These are phyloP conservation scores for Aleiodes leptofemur DNA, from an alignment of 2,888 invertebrate genomes.

Conservation along the genomic window DNA sequence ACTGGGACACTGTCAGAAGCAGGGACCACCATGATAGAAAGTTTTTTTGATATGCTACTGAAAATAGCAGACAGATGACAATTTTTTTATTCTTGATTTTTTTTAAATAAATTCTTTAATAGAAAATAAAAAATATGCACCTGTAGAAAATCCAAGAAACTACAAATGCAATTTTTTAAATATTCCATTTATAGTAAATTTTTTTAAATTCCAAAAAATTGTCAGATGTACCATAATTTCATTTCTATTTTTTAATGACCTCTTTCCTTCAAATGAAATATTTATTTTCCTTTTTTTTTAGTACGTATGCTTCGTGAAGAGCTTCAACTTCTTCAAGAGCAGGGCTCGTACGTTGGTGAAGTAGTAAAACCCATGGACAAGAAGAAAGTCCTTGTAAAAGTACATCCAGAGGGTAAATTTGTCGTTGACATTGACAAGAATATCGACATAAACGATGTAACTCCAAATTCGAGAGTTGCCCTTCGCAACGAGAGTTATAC, in stretches of 20 bases:
- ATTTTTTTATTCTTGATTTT: too few species aligned
- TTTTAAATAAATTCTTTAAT: too few species aligned
- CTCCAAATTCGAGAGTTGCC: constrained; percentile 98
- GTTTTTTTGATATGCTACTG: too few species aligned
- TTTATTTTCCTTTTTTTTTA: constrained; percentile 70
- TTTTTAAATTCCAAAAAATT: too few species aligned
- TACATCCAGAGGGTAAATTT: constrained; percentile 99
- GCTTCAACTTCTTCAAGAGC: constrained; percentile 95
- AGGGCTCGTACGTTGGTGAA: constrained; percentile 99
- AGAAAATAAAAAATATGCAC: too few species aligned
- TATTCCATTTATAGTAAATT: too few species aligned
- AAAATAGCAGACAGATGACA: too few species aligned
- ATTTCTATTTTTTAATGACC: neutral
- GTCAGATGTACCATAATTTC: too few species aligned
- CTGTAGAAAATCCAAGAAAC: too few species aligned
- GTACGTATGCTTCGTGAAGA: constrained; percentile 98
- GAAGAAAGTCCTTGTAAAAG: constrained; percentile 99
- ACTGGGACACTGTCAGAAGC: too few species aligned
- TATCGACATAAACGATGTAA: constrained; percentile 98
- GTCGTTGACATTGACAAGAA: constrained; percentile 99
- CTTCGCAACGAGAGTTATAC: constrained; percentile 99
- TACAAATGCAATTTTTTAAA: too few species aligned
- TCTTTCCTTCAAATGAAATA: neutral
- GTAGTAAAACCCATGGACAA: constrained; percentile 99
- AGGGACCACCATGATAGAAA: too few species aligned